Base-by-base conservation (phyloP, 2,797 vertebrate species). In the Austrolebias charrua region DNA sequence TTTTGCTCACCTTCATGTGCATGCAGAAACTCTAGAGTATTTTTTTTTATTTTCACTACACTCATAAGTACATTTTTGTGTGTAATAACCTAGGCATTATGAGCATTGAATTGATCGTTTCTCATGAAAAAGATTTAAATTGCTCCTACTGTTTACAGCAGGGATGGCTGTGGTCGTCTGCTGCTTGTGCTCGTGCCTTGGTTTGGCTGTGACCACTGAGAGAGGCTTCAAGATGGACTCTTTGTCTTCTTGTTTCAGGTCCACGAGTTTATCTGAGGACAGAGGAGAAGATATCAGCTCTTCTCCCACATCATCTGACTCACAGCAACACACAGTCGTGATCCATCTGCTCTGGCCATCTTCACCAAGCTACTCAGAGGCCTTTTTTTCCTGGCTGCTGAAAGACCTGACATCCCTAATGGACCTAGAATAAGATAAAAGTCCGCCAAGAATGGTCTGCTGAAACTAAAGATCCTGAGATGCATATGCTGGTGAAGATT, bases 231-330 rank as follows among this genome's bases (percentile, higher is more conserved):
- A 79, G 80, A 91, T 85, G 83, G 88, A 85, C 57, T 84, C 86
- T 62, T 90, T 89, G 61, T 85, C 83, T 69, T 77, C 80, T 73
- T 87, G 81, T 76, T 88, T 91, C 44, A 86, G 79, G 71, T 88
- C 84, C 73, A 85, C 83, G 73, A 72, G 84, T 89, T 91, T 91
- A 80, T 90, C 91, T 92, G 83, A 85, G 84, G 83, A 84, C 73
- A 89, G 55, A 71, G 71, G 60, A 75, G 54, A 53, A 73, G 46
- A 70, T 76, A 84, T 87, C 76, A 86, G 78, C 58, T 74, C 61
- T 74, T 87, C 76, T 60, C 53, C 54, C 56, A 76, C 57, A 58
- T 81, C 74, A 73, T 82, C 73, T 86, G 81, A 83, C 76, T 88
- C 79, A 76, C 54, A 76, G 54, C 79, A 74, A 65, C 19, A 51